Base-by-base conservation (phyloP, 2,888 invertebrate species). In the Teleogryllus oceanicus region DNA sequence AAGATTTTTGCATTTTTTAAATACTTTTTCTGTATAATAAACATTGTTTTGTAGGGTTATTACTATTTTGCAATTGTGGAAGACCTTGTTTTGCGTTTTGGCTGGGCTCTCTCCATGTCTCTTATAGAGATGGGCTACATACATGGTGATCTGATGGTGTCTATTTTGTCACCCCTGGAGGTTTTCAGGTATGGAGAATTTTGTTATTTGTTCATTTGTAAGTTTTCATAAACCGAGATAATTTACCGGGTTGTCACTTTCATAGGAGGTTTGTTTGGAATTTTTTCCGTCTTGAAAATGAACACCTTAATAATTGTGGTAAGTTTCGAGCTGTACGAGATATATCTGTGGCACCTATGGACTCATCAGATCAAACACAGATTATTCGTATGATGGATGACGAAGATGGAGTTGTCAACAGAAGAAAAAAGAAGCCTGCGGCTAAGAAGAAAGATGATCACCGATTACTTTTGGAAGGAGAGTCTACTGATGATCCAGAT, bases 271-370 rank as follows among this genome's bases (percentile, higher is more conserved):
- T 96, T 86, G 91, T 96, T 18, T 96, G 96, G 96, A 96, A 96
- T 86, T 96, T 94, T 85, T 95, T 96, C 88, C 94, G 96, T 2
- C 87, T 96, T 83, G 96, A 96, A 87, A 96, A 96, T 87, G 96
- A 96, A 85, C 96, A 96, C 86, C 88, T 96, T 81, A 96, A 96
- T 87, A 96, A 96, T 87, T 96, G 95, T 87, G 96, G 96, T 88
- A 92, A 92, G 87, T 96, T 96, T 89, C 90, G 96, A 86, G 96
- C 96, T 12, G 95, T 96, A 0, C 88, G 96, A 78, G 96, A 96
- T 86, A 96, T 96, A 82, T 93, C 93, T 1, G 92, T 94, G 13
- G 93, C 93, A 8, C 94, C 94, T 11, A 90, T 94, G 83, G 91
- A 93, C 85, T 92, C 93, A 77, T 92, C 92, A 16, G 94, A 94